Evolutionary conservation across 2,888 invertebrate genomes (phyloP), one percentile per base, ranked within the genome.

Genomic region (Cheilosia scutellata): DNA sequence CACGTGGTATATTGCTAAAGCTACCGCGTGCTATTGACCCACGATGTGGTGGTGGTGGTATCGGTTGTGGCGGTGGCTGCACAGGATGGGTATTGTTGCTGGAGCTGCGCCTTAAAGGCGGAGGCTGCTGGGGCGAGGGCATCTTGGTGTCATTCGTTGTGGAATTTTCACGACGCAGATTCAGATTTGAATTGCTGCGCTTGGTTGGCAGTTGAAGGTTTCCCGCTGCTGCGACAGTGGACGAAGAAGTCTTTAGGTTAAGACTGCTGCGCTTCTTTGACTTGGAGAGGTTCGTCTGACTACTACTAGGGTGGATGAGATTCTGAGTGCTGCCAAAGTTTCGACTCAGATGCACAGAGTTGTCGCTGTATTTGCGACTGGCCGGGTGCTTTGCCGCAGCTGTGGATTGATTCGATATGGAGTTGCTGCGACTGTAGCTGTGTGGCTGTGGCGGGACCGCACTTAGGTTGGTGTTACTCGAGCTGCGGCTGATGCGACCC

Each of bases 321-420:
- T 93, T 93, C 68, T 93, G 93, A 7, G 92, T 92, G 88, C 93
- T 93, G 53, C 92, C 92, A 79, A 92, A 92, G 77, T 91, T 92
- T 13, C 92, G 91, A 63, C 89, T 91, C 51, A 92, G 88, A 80
- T 92, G 91, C 27, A 90, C 89, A 0, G 89, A 88, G 65, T 89
- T 90, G 58, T 89, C 90, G 74, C 90, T 90, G 44, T 89, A 88
- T 44, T 92, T 92, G 76, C 90, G 91, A 58, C 25, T 78, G 25
- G 76, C 72, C 16, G 89, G 89, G 1, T 89, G 89, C 55, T 63
- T 79, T 4, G 89, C 90, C 4, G 89, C 90, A 27, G 89, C 87
- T 4, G 89, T 88, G 7, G 66, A 66, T 63, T 82, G 75, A 13
- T 87, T 88, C n/a, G 90, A 90, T 49, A 91, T 87, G 44, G 92